Conservation (phyloP, 2,888 invertebrate species). For the Chrysodeixis includens region DNA sequence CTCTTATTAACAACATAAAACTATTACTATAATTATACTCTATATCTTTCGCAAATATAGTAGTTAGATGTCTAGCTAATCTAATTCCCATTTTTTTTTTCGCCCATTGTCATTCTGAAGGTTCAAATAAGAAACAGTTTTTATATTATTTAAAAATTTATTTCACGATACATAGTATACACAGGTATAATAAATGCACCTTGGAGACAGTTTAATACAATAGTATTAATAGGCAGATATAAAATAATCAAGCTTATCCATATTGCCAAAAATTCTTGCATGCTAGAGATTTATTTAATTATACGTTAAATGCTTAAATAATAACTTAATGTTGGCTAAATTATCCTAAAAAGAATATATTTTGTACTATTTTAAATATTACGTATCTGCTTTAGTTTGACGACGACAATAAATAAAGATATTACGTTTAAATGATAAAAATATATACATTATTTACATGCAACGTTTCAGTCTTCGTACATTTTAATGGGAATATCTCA, state of each 20-base stretch:
- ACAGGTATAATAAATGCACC: constrained; percentile 79
- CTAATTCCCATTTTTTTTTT: too few relatives aligned
- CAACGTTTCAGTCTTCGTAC: constrained; percentile 58
- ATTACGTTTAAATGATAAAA: constrained; percentile 43
- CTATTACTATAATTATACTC: too few relatives aligned
- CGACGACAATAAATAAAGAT: constrained; percentile 59
- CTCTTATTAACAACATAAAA: neutral
- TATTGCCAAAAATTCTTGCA: constrained; percentile 46
- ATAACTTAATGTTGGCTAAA: constrained; percentile 54
- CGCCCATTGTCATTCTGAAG: too few relatives aligned
- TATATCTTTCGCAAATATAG: too few relatives aligned
- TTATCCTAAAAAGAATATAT: constrained; percentile 61
- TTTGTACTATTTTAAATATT: constrained; percentile 75
- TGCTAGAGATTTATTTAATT: constrained; percentile 49
- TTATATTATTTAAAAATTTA: constrained; percentile 44
- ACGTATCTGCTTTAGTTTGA: constrained; percentile 54
- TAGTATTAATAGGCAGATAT: constrained; percentile 65
- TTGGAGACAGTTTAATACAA: constrained; percentile 75
- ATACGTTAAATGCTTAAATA: constrained; percentile 54
- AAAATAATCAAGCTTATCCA: constrained; percentile 50
- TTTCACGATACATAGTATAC: constrained; percentile 68
- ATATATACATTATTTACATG: constrained; percentile 62
- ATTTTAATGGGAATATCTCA: constrained; percentile 54
- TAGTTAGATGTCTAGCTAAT: too few relatives aligned
- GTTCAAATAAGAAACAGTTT: constrained; percentile 14